Base-by-base conservation (phyloP, 2,888 invertebrate genomes). In the Odontomyia ornata region DNA sequence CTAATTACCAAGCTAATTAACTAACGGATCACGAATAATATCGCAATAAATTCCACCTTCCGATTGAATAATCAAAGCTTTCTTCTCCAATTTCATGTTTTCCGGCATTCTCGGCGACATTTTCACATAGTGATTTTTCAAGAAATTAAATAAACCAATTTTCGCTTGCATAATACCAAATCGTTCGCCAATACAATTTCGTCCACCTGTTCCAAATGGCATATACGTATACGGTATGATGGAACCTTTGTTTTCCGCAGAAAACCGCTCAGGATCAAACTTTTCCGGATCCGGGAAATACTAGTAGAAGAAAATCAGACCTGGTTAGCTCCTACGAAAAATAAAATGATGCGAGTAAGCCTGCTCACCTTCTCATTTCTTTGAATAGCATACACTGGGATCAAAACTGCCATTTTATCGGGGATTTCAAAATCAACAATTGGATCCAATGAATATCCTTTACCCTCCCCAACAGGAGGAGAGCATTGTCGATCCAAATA, bases 221-320 rank as follows among this genome's bases (percentile, higher is more conserved):
- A 83, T 76, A 77, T 85, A 84, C 0, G 83, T 80, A 82, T 84
- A 84, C 1, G 83, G 78, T 0, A 77, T 77, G 27, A 84, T 82
- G 0, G 78, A 76, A 21, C 81, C 81, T 36, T 83, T 84, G 23
- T 85, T 85, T 60, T 83, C 82, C 0, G 82, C 65, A 2, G 84
- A 82, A 78, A 86, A 86, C 9, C 86, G 82, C 79, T 86, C 86
- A 0, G 86, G 86, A 80, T 86, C 83, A 67, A 86, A 86, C 1
- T 80, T 79, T n/a, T 83, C 69, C 0, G 86, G 86, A 79, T 86
- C 82, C 1, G 82, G 80, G 82, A 85, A 86, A 76, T 83, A 83
- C 86, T 86, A 23, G 0, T 81, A 80, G 43, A 77, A 57, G n/a
- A 7, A 27, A 56, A 56, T 18, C 9, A 72, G 36, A 9, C 36